Percentiles rank a stretch among this genome's conserved stretches.
phyloP scores from a whole-genome alignment of 1,140 invertebrate species.

The Aphidius ervi region DNA sequence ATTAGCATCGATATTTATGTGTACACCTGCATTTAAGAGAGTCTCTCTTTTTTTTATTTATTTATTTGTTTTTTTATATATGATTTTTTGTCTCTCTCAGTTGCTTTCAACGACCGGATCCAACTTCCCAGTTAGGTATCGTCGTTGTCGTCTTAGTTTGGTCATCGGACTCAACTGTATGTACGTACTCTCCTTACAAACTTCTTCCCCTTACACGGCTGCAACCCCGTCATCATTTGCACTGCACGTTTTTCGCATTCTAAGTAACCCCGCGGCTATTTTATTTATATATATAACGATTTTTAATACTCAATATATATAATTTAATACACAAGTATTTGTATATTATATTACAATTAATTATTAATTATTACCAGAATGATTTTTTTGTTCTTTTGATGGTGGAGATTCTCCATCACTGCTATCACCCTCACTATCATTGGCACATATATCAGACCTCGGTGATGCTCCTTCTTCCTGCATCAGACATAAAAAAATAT shows the following conservation, averaged over 20 bases:
- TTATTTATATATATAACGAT: background rate
- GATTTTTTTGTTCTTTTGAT: conserved; percentile 46
- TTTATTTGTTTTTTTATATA: too few species aligned
- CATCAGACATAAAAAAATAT: conserved; percentile 30
- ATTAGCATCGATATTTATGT: conserved; percentile 54
- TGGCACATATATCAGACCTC: conserved; percentile 47
- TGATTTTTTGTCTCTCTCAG: background rate
- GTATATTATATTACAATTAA: background rate
- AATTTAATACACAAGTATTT: too few species aligned
- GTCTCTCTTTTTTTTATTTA: conserved; percentile 1
- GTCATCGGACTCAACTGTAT: conserved; percentile 45
- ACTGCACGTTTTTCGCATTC: conserved; percentile 52
- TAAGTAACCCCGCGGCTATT: conserved; percentile 33
- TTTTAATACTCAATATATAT: background rate
- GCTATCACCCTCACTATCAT: conserved; percentile 47
- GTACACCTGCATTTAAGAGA: conserved; percentile 45
- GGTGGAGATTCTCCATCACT: conserved; percentile 46
- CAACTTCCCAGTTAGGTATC: conserved; percentile 52
- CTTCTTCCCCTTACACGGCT: conserved; percentile 48
- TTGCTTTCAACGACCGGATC: conserved; percentile 49
- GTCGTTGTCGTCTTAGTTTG: conserved; percentile 51
- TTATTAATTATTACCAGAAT: conserved; percentile 35
- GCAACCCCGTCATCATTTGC: conserved; percentile 51
- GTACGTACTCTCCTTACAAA: conserved; percentile 30
- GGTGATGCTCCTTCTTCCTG: conserved; percentile 49